These are phyloP conservation scores for Drosophila persimilis DNA, from an alignment of 1,140 invertebrate genomes.

Conservation along the genomic window DNA sequence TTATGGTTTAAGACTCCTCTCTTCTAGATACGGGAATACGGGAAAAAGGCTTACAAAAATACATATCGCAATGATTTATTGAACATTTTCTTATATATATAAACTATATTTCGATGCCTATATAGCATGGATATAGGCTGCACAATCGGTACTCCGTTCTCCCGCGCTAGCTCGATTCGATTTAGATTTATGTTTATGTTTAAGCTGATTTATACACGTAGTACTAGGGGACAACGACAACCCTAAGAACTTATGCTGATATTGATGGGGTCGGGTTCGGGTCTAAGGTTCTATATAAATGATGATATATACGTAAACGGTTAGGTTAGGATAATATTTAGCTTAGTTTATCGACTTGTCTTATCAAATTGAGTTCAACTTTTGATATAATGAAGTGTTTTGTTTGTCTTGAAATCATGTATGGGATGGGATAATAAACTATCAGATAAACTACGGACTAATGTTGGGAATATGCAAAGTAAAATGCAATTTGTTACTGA, in stretches of 20 bases:
- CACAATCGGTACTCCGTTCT: constrained; percentile 8
- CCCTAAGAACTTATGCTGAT: constrained; percentile 44
- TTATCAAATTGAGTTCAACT: constrained; percentile 49
- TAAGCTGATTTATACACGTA: constrained; percentile 46
- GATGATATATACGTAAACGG: constrained; percentile 6
- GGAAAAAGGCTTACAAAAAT: constrained; percentile 79
- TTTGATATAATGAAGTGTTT: constrained; percentile 20
- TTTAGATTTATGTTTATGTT: constrained; percentile 25
- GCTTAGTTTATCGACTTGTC: constrained; percentile 52
- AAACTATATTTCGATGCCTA: constrained; percentile 22
- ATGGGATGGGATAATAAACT: constrained; percentile 28
- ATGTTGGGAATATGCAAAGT: constrained; percentile 59
- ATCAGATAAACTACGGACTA: constrained; percentile 36
- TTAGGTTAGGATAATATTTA: constrained; percentile 19
- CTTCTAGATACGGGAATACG: constrained; percentile 39
- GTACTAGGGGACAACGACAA: constrained; percentile 35
- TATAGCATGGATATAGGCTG: constrained; percentile 43
- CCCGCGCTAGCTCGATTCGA: constrained; percentile 30
- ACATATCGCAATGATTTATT: constrained; percentile 76
- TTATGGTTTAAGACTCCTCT: constrained; percentile 48
- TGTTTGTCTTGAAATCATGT: constrained; percentile 28
- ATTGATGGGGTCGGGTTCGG: constrained; percentile 19
- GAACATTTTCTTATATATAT: constrained; percentile 55
- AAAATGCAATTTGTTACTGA: constrained; percentile 57
- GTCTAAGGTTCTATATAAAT: constrained; percentile 42